Evolutionary conservation across 2,888 invertebrate genomes (phyloP).

Genomic region (Elmis aenea): DNA sequence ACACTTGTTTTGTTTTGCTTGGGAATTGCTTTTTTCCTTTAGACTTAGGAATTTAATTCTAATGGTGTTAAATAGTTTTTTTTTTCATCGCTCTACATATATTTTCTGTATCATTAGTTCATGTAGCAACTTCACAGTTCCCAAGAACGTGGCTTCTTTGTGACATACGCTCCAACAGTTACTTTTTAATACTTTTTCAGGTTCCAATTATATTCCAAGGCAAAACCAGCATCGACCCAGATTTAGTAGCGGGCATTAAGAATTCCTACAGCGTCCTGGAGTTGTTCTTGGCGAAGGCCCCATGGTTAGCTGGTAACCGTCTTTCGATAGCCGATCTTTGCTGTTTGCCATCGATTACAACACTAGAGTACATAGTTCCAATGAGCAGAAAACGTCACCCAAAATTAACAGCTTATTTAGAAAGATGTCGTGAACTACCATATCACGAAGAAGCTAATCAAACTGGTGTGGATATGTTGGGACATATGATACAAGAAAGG

Average conservation of each 20-base stretch:
- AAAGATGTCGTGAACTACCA: constrained; percentile 30
- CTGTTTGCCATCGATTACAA: constrained; percentile 45
- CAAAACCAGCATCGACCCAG: constrained; percentile 37
- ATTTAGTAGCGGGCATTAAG: constrained; percentile 41
- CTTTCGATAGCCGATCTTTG: constrained; percentile 39
- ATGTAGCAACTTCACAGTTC: too few relatives aligned
- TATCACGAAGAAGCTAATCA: constrained; percentile 35
- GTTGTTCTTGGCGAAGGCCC: constrained; percentile 28
- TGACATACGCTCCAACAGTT: not conserved
- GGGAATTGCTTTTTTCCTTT: too few relatives aligned
- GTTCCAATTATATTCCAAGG: constrained; percentile 33
- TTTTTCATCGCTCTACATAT: too few relatives aligned
- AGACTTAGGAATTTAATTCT: too few relatives aligned
- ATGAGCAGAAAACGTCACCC: constrained; percentile 38
- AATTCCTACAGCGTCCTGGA: constrained; percentile 36
- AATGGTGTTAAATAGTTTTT: too few relatives aligned
- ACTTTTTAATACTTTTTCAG: too few relatives aligned
- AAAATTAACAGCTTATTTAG: constrained; percentile 46
- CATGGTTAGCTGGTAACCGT: constrained; percentile 34
- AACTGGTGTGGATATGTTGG: constrained; percentile 17
- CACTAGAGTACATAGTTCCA: constrained; percentile 45
- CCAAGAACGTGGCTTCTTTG: not conserved
- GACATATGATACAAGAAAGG: constrained; percentile 18
- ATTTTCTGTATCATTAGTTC: too few relatives aligned
- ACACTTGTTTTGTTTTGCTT: too few relatives aligned